Base-by-base conservation (phyloP, 2,888 invertebrate species). In the Oscheius sp. region DNA sequence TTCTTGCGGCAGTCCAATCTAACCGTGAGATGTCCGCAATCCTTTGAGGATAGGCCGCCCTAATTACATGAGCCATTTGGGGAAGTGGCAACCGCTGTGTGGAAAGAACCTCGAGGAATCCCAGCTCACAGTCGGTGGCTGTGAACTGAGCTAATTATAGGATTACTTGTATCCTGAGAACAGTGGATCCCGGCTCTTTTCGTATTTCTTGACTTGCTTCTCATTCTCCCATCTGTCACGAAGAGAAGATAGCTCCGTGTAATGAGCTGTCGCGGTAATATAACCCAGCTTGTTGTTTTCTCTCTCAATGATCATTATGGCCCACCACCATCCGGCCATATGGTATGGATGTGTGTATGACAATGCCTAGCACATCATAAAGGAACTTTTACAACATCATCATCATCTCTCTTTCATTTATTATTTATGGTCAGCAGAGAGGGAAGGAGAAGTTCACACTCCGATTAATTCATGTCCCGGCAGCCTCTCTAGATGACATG, bases 211-310 rank as follows among this genome's bases (percentile, higher is more conserved):
- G n/a, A n/a, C 18, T n/a, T 49, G 49, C 49, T 35, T 9, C 35
- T 49, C 55, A 7, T 25, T 55, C 25, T 55, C 55, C 55, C 55
- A 55, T 21, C 55, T 55, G 55, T 23, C 55, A 23, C 0, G n/a
- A 58, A 13, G 29, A 29, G 58, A 58, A 61, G 41, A 61, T 43
- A n/a, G 41, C 43, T 55, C 43, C 18, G 18, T 21, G 41, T 61
- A 61, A 61, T 61, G 43, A 61, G 61, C 61, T 61, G 61, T 61
- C 61, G 25, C 43, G 27, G 66, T 66, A 66, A 66, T 66, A 66
- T 49, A 25, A 52, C 29, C 66, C 23, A 45, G 23, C 58, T 21
- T 61, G 52, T 66, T 66, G 66, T 66, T 66, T 49, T 66, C 63
- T 25, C n/a, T 58, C 58, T 35, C 35, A 63, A 45, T 27, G 66